phyloP scores from a whole-genome alignment of 1,140 invertebrate species.

The Dreissena rostriformis region DNA sequence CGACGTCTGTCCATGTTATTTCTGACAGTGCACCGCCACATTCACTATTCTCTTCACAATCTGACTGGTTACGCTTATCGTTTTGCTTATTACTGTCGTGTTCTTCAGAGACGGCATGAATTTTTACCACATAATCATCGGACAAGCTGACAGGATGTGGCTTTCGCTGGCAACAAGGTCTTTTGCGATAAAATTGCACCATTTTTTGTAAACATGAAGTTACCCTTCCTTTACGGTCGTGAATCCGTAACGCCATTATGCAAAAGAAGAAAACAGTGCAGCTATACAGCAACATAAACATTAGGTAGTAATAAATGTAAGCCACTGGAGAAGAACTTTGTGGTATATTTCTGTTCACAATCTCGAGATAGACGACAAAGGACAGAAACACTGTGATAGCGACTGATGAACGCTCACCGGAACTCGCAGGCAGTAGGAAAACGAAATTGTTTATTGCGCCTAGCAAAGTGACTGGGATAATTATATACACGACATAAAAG shows the following conservation, averaged over 20 bases:
- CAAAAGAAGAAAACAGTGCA: constrained; percentile 1
- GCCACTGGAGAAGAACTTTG: constrained; percentile 82
- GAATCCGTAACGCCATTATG: constrained; percentile 23
- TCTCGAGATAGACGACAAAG: constrained; percentile 84
- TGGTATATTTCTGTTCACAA: no score
- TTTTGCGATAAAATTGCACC: no score
- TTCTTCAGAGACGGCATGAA: no score
- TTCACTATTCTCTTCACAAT: no score
- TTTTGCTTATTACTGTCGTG: no score
- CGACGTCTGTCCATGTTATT: no score
- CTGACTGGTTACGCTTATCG: no score
- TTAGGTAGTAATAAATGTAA: constrained; percentile 70
- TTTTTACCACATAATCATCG: no score
- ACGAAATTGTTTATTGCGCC: constrained; percentile 83
- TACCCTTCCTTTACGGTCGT: constrained; percentile 22
- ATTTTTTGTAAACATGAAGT: background rate
- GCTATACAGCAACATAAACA: constrained; percentile 35
- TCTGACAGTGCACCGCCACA: no score
- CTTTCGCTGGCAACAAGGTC: no score
- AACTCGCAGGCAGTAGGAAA: constrained; percentile 84
- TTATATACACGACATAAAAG: no score
- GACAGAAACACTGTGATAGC: constrained; percentile 84
- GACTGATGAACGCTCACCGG: constrained; percentile 84
- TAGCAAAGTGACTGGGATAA: constrained; percentile 84
- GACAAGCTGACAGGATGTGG: no score